Conservation (phyloP, 2,797 vertebrate genomes). For the Brachyalestes nurse region DNA sequence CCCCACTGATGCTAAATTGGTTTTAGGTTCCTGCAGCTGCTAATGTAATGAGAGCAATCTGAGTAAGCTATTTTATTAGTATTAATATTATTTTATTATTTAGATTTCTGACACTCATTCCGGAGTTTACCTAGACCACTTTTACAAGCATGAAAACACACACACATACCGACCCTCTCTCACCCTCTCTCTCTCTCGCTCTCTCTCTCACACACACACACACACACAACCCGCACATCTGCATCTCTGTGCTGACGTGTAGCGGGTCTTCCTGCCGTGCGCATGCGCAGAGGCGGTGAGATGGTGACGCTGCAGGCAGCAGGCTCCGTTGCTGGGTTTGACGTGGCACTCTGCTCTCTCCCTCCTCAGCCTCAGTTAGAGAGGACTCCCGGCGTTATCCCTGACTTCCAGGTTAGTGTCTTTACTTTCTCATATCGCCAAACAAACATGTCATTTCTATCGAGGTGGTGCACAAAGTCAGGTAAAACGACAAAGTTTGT, state of each 20-base stretch:
- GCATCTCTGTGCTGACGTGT: conserved; percentile 78
- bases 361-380: conserved; percentile 31
- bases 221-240: conserved; percentile 9
- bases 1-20: too few species aligned
- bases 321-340: conserved; percentile 76
- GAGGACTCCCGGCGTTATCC: conserved; percentile 53
- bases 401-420: conserved; percentile 68
- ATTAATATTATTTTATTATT: neutral
- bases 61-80: too few species aligned
- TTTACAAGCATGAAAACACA: neutral
- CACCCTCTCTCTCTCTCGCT: too few species aligned
- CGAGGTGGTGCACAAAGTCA: too few species aligned
- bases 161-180: too few species aligned
- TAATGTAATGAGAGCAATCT: too few species aligned
- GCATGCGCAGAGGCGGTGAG: conserved; percentile 70
- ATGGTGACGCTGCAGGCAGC: conserved; percentile 52
- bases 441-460: neutral
- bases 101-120: neutral
- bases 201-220: too few species aligned
- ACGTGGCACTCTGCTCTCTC: conserved; percentile 79
- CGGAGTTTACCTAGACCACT: neutral
- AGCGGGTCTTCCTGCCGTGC: conserved; percentile 58
- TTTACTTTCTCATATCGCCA: neutral
- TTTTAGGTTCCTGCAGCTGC: too few species aligned
- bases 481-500: conserved; percentile 17